Evolutionary conservation across 1,140 invertebrate species (phyloP).

Genomic region (Drosophila repleta): DNA sequence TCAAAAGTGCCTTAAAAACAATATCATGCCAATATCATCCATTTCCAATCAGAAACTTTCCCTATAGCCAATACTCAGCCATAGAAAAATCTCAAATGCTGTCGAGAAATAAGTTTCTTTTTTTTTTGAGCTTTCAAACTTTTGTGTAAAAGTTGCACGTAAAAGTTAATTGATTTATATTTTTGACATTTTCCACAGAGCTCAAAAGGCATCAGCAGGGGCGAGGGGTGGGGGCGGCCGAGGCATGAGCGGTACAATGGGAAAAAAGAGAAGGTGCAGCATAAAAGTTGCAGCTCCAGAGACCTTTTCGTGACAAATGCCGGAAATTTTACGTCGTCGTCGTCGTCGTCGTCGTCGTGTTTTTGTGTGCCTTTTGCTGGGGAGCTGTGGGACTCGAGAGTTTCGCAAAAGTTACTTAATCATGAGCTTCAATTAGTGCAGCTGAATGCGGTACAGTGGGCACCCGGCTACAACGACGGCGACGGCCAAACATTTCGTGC

Average conservation of each 20-base stretch:
- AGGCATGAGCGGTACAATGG: constrained; percentile 1
- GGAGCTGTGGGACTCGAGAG: constrained; percentile 42
- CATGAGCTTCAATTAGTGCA: constrained; percentile 76
- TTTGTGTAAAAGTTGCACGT: constrained; percentile 57
- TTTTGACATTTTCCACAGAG: constrained; percentile 65
- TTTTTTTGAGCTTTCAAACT: constrained; percentile 59
- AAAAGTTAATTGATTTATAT: constrained; percentile 80
- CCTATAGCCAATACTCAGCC: constrained; percentile 6
- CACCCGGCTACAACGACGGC: constrained; percentile 1
- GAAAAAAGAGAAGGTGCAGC: constrained; percentile 53
- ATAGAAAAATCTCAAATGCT: constrained; percentile 1
- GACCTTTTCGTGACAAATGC: constrained; percentile 76
- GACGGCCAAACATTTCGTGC: constrained; percentile 64
- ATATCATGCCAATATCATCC: neutral
- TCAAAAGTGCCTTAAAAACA: neutral
- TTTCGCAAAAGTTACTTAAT: constrained; percentile 75
- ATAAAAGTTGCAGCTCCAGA: constrained; percentile 62
- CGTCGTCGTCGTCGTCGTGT: constrained; percentile 9
- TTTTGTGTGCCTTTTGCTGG: constrained; percentile 12
- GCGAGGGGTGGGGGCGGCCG: too few species aligned
- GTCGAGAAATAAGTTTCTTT: constrained; percentile 3
- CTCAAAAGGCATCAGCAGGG: too few species aligned
- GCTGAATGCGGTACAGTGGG: constrained; percentile 4
- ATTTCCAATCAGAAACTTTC: neutral
- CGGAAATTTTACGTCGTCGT: constrained; percentile 42